A percentile compares a stretch with the other conserved stretches of the same genome.
Conservation (phyloP, 2,888 invertebrate species). For the Leptopterna dolabrata region DNA sequence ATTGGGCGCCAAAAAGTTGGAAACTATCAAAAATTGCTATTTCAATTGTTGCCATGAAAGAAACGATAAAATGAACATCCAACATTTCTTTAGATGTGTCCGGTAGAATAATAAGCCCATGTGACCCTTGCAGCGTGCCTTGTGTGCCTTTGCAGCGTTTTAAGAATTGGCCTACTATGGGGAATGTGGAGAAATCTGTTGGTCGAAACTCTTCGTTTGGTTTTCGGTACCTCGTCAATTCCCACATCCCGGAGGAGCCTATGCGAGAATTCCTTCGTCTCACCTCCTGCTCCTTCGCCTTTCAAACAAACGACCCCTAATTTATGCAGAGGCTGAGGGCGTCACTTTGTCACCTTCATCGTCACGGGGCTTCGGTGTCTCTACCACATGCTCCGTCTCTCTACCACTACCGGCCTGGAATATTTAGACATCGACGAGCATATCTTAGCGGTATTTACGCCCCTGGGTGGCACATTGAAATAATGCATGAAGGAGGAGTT, state of each 20-base stretch:
- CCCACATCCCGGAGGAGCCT: background rate
- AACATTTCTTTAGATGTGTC: too few relatives aligned
- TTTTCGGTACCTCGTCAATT: too few relatives aligned
- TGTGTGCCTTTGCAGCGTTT: too few relatives aligned
- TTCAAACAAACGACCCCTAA: slow-evolving; percentile 2
- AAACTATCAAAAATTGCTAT: too few relatives aligned
- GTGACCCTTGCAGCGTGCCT: too few relatives aligned
- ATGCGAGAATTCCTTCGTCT: background rate
- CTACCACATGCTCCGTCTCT: background rate
- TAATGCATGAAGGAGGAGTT: background rate
- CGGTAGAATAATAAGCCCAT: too few relatives aligned
- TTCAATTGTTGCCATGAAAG: too few relatives aligned
- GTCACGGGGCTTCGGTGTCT: slow-evolving; percentile 4
- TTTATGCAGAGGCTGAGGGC: background rate
- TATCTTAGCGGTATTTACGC: background rate
- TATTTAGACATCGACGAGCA: background rate
- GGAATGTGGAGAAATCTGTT: too few relatives aligned
- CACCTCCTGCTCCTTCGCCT: background rate
- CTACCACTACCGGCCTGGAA: slow-evolving; percentile 37
- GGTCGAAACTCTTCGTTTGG: too few relatives aligned
- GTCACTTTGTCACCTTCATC: background rate
- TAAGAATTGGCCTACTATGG: too few relatives aligned
- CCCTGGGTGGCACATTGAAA: background rate
- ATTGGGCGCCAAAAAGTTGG: too few relatives aligned
- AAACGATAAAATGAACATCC: too few relatives aligned